Evolutionary conservation across 2,888 invertebrate species (phyloP).

Genomic region (Eucera pruinosa): DNA sequence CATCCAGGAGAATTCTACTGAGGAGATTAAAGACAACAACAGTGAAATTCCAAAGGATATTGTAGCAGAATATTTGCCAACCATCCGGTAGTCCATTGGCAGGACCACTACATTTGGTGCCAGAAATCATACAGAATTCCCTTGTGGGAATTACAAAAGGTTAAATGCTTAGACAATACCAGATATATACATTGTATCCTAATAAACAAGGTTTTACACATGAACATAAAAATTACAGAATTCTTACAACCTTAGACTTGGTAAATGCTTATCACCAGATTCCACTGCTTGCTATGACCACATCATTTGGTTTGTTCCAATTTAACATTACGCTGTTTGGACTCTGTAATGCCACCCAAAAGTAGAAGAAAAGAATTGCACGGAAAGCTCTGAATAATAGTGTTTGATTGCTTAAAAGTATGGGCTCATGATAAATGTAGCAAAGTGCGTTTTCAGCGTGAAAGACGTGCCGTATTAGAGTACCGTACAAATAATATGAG

Average conservation of each 20-base stretch:
- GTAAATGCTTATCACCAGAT: too few relatives aligned
- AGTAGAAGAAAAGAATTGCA: background rate
- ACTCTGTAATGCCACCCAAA: too few relatives aligned
- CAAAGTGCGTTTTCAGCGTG: constrained; percentile 2
- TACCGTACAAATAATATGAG: background rate
- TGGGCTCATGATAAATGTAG: background rate
- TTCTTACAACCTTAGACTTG: too few relatives aligned
- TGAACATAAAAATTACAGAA: background rate
- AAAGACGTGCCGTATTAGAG: background rate
- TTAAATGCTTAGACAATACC: background rate
- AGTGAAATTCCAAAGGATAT: too few relatives aligned
- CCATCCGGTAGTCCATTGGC: background rate
- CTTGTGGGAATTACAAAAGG: background rate
- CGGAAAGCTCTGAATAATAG: background rate
- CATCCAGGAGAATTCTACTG: too few relatives aligned
- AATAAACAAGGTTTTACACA: background rate
- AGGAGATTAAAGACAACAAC: too few relatives aligned
- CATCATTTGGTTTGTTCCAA: too few relatives aligned
- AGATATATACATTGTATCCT: background rate
- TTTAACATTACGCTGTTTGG: too few relatives aligned
- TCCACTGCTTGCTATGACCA: too few relatives aligned
- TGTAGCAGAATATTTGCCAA: too few relatives aligned
- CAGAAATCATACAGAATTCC: background rate
- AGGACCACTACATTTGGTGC: background rate
- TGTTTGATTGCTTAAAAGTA: background rate